Conservation (phyloP, 2,888 invertebrate species). For the Phyto melanocephala region DNA sequence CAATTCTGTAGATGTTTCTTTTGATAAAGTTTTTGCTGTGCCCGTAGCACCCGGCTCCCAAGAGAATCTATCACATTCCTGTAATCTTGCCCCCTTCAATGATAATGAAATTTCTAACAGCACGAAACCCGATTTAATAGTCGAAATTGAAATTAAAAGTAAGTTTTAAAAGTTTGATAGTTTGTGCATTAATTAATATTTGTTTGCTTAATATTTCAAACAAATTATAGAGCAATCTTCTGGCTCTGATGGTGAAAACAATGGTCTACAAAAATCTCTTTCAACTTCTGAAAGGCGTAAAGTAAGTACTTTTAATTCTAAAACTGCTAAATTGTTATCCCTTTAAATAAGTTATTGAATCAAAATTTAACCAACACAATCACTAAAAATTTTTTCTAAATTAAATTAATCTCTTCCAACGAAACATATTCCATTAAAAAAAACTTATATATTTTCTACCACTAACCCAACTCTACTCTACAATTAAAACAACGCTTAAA, state of each 20-base stretch:
- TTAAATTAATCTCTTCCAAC: constrained; percentile 42
- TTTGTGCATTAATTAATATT: too few species aligned
- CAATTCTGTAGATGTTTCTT: constrained; percentile 87
- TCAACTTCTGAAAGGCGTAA: constrained; percentile 90
- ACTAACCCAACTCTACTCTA: constrained; percentile 66
- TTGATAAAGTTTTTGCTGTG: constrained; percentile 90
- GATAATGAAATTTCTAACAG: constrained; percentile 24
- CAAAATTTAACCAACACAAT: constrained; percentile 11
- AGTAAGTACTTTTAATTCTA: constrained; percentile 74
- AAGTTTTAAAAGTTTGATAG: too few species aligned
- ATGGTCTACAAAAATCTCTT: constrained; percentile 85
- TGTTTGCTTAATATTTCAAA: not conserved
- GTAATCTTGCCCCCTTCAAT: constrained; percentile 52
- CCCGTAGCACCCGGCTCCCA: constrained; percentile 84
- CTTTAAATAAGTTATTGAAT: not conserved
- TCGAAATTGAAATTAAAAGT: constrained; percentile 80
- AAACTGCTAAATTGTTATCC: not conserved
- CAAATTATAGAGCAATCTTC: constrained; percentile 67
- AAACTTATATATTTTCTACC: constrained; percentile 39
- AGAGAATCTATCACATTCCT: constrained; percentile 73
- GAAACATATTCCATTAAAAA: not conserved
- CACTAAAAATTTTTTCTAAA: constrained; percentile 50
- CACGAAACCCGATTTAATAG: constrained; percentile 76
- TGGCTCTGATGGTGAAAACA: constrained; percentile 79
- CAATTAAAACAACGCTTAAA: constrained; percentile 64